Percentiles rank a stretch among this genome's conserved stretches.
These are phyloP conservation scores for Clusia tigrina DNA, from an alignment of 2,888 invertebrate species.

Conservation along the genomic window DNA sequence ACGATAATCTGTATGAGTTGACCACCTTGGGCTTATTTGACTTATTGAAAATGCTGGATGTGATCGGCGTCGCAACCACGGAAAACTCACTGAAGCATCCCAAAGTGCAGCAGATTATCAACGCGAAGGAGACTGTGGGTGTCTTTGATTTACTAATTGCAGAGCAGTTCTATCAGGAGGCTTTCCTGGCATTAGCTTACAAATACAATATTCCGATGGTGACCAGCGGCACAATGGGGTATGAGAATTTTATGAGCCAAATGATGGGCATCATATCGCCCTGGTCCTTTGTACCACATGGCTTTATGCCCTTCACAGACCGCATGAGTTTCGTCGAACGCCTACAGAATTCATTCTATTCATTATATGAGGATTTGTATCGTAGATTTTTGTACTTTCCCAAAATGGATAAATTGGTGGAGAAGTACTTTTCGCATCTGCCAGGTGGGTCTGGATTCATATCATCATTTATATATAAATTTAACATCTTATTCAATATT, in stretches of 20 bases:
- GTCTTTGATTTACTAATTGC: slow-evolving; percentile 64
- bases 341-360: slow-evolving; percentile 65
- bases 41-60: slow-evolving; percentile 54
- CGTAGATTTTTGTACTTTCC: slow-evolving; percentile 57
- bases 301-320: slow-evolving; percentile 64
- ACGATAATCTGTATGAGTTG: slow-evolving; percentile 55
- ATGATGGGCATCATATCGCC: slow-evolving; percentile 66
- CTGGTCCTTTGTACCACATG: slow-evolving; percentile 66
- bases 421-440: slow-evolving; percentile 54
- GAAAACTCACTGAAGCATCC: slow-evolving; percentile 57
- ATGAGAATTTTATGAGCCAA: slow-evolving; percentile 64
- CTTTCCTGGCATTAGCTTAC: slow-evolving; percentile 61
- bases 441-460: slow-evolving; percentile 45
- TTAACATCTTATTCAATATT: too few relatives aligned
- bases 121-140: slow-evolving; percentile 44
- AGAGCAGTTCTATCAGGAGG: slow-evolving; percentile 65
- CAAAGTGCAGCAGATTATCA: slow-evolving; percentile 55
- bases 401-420: slow-evolving; percentile 57
- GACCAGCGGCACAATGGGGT: slow-evolving; percentile 63
- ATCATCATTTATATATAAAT: neutral
- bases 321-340: slow-evolving; percentile 67
- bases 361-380: slow-evolving; percentile 55
- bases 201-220: slow-evolving; percentile 64
- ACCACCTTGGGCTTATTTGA: slow-evolving; percentile 47
- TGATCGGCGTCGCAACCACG: slow-evolving; percentile 54